These are phyloP conservation scores for Takifugu rubripes DNA, from an alignment of 2,797 vertebrate species.

Conservation along the genomic window DNA sequence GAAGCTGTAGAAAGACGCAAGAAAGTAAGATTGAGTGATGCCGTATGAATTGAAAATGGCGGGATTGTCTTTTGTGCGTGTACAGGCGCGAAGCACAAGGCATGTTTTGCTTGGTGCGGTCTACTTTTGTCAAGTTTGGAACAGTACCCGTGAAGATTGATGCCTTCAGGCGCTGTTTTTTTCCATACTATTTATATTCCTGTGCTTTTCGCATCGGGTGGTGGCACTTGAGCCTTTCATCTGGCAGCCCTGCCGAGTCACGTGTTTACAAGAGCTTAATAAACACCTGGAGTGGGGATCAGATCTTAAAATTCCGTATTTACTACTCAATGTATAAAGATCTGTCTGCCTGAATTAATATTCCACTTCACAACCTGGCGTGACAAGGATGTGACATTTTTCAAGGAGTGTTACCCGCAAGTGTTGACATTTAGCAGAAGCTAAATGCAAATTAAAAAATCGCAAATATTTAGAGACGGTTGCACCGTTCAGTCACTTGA, in stretches of 20 bases:
- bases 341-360: neutral
- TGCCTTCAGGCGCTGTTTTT: constrained; percentile 37
- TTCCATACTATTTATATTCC: constrained; percentile 29
- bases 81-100: constrained; percentile 38
- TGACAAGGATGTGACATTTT: too few species aligned
- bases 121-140: constrained; percentile 43
- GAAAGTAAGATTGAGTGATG: constrained; percentile 48
- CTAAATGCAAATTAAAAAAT: too few species aligned
- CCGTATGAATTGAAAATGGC: constrained; percentile 13
- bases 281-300: constrained; percentile 15
- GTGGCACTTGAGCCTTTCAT: constrained; percentile 39
- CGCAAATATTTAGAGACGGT: too few species aligned
- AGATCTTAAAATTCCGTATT: constrained; percentile 15
- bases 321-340: neutral
- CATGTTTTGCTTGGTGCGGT: constrained; percentile 52
- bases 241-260: constrained; percentile 20
- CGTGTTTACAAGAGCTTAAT: constrained; percentile 46
- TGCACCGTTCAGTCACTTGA: too few species aligned
- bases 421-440: too few species aligned
- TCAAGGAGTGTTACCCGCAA: too few species aligned
- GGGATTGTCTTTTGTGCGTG: constrained; percentile 39
- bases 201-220: constrained; percentile 16
- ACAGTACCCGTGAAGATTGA: constrained; percentile 44
- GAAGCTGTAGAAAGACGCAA: constrained; percentile 38
- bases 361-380: too few species aligned